phyloP scores from a whole-genome alignment of 2,888 invertebrate genomes.

The Caenorhabditis macrosperma region DNA sequence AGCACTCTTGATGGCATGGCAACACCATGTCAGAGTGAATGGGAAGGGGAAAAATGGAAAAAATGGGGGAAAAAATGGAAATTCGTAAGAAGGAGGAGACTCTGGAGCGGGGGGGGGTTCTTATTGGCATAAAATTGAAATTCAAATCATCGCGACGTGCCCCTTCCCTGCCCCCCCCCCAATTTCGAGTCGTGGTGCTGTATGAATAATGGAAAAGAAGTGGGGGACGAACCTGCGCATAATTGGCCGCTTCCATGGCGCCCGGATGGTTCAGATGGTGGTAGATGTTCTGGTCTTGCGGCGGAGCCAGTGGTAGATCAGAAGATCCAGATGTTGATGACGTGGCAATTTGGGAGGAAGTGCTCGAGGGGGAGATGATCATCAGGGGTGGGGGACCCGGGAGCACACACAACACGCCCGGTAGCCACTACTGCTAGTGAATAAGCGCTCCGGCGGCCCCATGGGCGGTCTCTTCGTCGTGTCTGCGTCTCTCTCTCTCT shows the following conservation, averaged over 20 bases:
- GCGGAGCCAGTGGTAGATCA: no score
- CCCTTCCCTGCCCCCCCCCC: slow-evolving; percentile 17
- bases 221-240: slow-evolving; percentile 60
- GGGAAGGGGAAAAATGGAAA: background rate
- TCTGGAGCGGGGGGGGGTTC: slow-evolving; percentile 25
- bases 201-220: slow-evolving; percentile 1
- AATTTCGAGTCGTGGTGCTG: background rate
- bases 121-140: slow-evolving; percentile 63
- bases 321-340: slow-evolving; percentile 25
- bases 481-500: no score
- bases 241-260: slow-evolving; percentile 57
- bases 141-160: slow-evolving; percentile 56
- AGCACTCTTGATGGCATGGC: no score
- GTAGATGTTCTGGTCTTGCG: slow-evolving; percentile 20
- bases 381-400: no score
- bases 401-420: no score
- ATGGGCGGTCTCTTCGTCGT: no score
- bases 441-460: no score
- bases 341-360: background rate
- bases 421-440: no score
- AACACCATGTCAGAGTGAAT: no score
- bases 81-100: background rate
- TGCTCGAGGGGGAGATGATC: background rate
- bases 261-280: slow-evolving; percentile 23
- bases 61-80: slow-evolving; percentile 6